phyloP scores from a whole-genome alignment of 1,140 invertebrate genomes.

The Eulimnadia texana region DNA sequence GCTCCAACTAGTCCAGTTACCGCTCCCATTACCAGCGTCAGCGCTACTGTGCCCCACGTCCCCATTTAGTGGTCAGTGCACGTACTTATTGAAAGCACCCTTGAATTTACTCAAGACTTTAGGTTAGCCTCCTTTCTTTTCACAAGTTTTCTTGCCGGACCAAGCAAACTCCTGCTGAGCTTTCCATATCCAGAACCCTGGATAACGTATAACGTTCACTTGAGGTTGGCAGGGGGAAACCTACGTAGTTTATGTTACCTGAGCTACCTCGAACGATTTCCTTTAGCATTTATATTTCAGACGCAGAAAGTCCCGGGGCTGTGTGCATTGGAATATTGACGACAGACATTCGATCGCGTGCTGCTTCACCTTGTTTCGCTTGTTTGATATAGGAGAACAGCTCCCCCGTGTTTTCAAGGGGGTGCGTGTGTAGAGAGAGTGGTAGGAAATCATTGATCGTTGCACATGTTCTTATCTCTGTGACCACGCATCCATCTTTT shows the following conservation, averaged over 20 bases:
- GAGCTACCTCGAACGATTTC: no score
- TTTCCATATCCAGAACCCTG: no score
- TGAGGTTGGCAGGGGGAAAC: no score
- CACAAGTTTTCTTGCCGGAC: no score
- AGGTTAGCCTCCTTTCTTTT: no score
- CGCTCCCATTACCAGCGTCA: constrained; percentile 8
- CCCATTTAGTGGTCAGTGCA: neutral
- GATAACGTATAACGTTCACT: no score
- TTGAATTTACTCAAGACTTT: neutral
- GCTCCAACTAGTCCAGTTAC: neutral
- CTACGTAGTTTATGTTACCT: no score
- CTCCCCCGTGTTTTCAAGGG: neutral
- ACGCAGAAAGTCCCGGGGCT: neutral
- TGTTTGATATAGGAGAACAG: neutral
- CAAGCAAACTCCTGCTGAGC: no score
- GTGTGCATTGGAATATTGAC: neutral
- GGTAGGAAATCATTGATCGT: neutral
- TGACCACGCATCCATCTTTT: no score
- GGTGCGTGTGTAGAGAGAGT: neutral
- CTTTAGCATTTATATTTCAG: neutral
- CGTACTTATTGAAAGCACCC: neutral
- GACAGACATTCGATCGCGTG: neutral
- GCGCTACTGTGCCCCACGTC: neutral
- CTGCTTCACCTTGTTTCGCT: neutral
- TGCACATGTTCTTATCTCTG: no score